phyloP scores from a whole-genome alignment of 1,140 invertebrate genomes.

The Zaprionus inermis region DNA sequence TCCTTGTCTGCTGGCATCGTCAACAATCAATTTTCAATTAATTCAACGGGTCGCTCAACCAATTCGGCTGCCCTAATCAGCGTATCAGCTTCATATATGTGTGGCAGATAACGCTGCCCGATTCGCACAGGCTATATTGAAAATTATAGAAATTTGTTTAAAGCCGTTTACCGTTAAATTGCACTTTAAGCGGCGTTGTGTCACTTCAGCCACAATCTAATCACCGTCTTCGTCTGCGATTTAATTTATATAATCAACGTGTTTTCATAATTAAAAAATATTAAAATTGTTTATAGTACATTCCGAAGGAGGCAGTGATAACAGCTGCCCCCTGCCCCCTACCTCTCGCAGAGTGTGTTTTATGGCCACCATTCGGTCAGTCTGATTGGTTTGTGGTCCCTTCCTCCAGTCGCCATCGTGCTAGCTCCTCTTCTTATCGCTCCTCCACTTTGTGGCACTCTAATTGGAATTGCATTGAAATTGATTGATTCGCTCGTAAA shows the following conservation, averaged over 20 bases:
- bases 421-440: slow-evolving; percentile 51
- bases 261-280: slow-evolving; percentile 83
- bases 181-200: slow-evolving; percentile 72
- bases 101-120: slow-evolving; percentile 18
- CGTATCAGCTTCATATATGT: slow-evolving; percentile 10
- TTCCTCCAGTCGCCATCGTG: slow-evolving; percentile 1
- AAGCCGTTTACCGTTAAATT: slow-evolving; percentile 73
- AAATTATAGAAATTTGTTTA: slow-evolving; percentile 81
- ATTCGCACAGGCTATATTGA: slow-evolving; percentile 14
- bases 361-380: slow-evolving; percentile 37
- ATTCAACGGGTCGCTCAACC: slow-evolving; percentile 45
- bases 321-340: slow-evolving; percentile 2
- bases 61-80: slow-evolving; percentile 3
- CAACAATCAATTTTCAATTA: slow-evolving; percentile 84
- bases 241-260: slow-evolving; percentile 83
- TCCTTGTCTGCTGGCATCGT: slow-evolving; percentile 57
- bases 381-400: slow-evolving; percentile 70
- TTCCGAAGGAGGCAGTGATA: slow-evolving; percentile 22
- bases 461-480: slow-evolving; percentile 83
- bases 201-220: slow-evolving; percentile 75
- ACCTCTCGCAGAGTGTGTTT: slow-evolving; percentile 22
- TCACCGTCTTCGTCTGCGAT: slow-evolving; percentile 64
- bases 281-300: slow-evolving; percentile 79
- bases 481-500: slow-evolving; percentile 80
- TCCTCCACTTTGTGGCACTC: slow-evolving; percentile 45